Conservation (phyloP, 2,113 vertebrate genomes). For the Papio anubis region DNA sequence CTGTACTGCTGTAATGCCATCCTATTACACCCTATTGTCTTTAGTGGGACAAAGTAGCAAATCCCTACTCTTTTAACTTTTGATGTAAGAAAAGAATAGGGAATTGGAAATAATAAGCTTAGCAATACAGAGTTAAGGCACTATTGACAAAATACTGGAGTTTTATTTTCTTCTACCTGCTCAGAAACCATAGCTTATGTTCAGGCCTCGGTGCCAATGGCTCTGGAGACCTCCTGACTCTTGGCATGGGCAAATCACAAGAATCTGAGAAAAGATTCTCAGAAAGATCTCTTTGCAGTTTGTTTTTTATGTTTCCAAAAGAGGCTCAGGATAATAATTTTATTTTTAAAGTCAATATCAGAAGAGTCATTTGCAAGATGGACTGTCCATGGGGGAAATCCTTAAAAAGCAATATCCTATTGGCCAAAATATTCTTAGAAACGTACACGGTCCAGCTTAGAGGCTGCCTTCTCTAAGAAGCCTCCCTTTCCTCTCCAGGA, state of each 20-base stretch:
- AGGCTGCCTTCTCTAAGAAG: not conserved
- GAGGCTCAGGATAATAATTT: slow-evolving; percentile 10
- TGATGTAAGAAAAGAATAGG: not conserved
- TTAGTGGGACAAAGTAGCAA: not conserved
- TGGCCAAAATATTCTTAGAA: not conserved
- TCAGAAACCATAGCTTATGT: not conserved
- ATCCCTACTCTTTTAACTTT: not conserved
- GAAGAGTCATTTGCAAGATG: slow-evolving; percentile 33
- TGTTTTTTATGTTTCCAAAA: slow-evolving; percentile 22
- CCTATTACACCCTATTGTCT: not conserved
- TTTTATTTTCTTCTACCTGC: not conserved
- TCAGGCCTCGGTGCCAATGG: not conserved
- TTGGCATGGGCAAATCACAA: not conserved
- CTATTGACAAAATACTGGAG: not conserved
- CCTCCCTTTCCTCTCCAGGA: not conserved
- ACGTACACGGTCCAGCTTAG: no score
- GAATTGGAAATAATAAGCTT: not conserved
- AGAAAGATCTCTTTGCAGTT: not conserved
- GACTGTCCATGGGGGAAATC: not conserved
- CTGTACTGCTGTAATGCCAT: not conserved
- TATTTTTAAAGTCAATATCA: slow-evolving; percentile 49
- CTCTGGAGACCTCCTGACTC: not conserved
- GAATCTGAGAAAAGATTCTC: not conserved
- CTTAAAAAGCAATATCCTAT: not conserved
- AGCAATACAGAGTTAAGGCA: not conserved